A percentile compares a stretch with the other conserved stretches of the same genome.
Evolutionary conservation across 2,888 invertebrate species (phyloP).

Genomic region (Troglohyphantes excavatus): DNA sequence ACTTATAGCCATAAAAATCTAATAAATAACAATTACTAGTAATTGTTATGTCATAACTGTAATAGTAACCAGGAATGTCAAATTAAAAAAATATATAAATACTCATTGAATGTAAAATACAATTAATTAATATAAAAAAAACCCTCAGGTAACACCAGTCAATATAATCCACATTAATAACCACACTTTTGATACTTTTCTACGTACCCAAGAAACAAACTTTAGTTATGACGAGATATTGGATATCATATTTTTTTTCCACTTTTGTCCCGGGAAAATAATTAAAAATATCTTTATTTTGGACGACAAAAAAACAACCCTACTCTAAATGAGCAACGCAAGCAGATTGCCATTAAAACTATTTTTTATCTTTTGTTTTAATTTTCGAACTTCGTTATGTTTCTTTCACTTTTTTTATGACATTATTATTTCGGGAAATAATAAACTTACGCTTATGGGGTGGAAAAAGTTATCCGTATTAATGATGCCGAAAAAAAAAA

Average conservation of each 20-base stretch:
- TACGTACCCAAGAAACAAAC: slow-evolving; percentile 24
- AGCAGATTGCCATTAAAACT: slow-evolving; percentile 25
- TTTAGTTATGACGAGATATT: slow-evolving; percentile 40
- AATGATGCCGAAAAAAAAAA: slow-evolving; percentile 36
- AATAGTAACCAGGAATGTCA: too few relatives aligned
- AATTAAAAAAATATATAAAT: too few relatives aligned
- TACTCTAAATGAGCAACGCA: slow-evolving; percentile 23
- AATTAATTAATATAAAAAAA: too few relatives aligned
- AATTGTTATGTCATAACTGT: too few relatives aligned
- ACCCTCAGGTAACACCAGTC: too few relatives aligned
- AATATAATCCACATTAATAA: too few relatives aligned
- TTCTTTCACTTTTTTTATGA: slow-evolving; percentile 29
- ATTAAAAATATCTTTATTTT: slow-evolving; percentile 62
- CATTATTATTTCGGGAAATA: slow-evolving; percentile 24
- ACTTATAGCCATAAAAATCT: too few relatives aligned
- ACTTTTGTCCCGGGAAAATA: slow-evolving; percentile 38
- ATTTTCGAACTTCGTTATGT: slow-evolving; percentile 41
- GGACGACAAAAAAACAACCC: slow-evolving; percentile 11
- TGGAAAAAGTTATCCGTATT: slow-evolving; percentile 36
- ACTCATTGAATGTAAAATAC: too few relatives aligned
- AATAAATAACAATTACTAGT: too few relatives aligned
- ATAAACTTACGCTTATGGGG: slow-evolving; percentile 48
- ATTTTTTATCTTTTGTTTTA: slow-evolving; percentile 36
- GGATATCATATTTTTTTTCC: slow-evolving; percentile 13
- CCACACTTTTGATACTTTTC: slow-evolving; percentile 23